phyloP scores from a whole-genome alignment of 2,113 vertebrate species.

The Saccopteryx bilineata region DNA sequence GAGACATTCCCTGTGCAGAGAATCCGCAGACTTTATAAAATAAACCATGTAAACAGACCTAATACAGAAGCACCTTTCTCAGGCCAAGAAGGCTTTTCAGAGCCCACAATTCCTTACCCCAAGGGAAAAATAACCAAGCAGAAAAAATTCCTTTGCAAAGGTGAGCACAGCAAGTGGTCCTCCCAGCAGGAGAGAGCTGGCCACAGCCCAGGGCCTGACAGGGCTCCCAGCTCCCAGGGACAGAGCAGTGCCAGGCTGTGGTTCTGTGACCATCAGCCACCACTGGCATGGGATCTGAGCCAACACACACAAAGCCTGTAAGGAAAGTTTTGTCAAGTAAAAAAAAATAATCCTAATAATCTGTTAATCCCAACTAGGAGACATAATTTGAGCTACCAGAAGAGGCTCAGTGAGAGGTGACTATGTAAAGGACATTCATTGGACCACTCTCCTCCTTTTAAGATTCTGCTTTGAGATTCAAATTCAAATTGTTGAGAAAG shows the following conservation, averaged over 20 bases:
- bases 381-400: not conserved
- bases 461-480: not conserved
- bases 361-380: not conserved
- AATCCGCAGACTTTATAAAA: constrained; percentile 27
- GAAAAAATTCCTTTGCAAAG: constrained; percentile 21
- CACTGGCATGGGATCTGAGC: not conserved
- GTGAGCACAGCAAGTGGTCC: not conserved
- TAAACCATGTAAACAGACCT: constrained; percentile 46
- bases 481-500: not conserved
- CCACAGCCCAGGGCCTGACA: not conserved
- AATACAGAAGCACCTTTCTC: constrained; percentile 56
- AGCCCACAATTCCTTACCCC: not conserved
- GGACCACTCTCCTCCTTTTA: not conserved
- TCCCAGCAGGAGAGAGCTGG: not conserved
- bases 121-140: not conserved
- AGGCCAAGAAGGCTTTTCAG: not conserved
- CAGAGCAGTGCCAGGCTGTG: not conserved
- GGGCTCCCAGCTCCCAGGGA: not conserved
- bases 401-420: not conserved
- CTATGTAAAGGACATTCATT: not conserved
- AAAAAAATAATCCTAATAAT: not conserved
- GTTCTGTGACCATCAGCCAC: not conserved
- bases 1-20: not conserved
- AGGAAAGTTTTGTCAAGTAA: not conserved
- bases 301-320: not conserved